Evolutionary conservation across 2,797 vertebrate genomes (phyloP).

Genomic region (Lagorchestes hirsutus): DNA sequence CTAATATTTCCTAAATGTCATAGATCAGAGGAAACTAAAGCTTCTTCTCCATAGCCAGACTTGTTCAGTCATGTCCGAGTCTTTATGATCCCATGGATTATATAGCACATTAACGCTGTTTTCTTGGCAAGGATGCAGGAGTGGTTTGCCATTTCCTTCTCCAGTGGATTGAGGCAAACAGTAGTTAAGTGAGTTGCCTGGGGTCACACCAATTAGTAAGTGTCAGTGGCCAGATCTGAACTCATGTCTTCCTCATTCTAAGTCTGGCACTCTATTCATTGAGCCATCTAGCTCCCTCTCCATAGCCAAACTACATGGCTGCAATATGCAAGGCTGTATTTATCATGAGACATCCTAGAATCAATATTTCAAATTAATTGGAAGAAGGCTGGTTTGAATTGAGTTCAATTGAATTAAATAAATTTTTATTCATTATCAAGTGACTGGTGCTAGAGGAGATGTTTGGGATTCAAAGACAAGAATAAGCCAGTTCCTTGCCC

Average conservation of each 20-base stretch:
- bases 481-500: not conserved
- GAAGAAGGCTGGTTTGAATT: not conserved
- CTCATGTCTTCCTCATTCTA: not conserved
- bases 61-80: not conserved
- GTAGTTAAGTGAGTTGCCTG: not conserved
- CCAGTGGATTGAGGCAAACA: not conserved
- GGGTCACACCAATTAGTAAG: not conserved
- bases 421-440: not conserved
- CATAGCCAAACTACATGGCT: not conserved
- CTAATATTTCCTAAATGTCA: not conserved
- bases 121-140: not conserved
- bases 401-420: not conserved
- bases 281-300: not conserved
- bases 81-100: not conserved
- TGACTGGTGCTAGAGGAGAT: not conserved
- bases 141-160: not conserved
- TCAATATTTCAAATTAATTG: not conserved
- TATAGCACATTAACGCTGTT: not conserved
- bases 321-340: not conserved
- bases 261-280: not conserved
- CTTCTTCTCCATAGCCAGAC: not conserved
- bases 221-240: not conserved
- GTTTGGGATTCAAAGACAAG: not conserved
- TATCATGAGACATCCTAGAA: not conserved
- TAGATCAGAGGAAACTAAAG: not conserved